Percentiles rank a stretch among this genome's conserved stretches.
phyloP scores from a whole-genome alignment of 2,888 invertebrate species.

The Coenonympha glycerion region DNA sequence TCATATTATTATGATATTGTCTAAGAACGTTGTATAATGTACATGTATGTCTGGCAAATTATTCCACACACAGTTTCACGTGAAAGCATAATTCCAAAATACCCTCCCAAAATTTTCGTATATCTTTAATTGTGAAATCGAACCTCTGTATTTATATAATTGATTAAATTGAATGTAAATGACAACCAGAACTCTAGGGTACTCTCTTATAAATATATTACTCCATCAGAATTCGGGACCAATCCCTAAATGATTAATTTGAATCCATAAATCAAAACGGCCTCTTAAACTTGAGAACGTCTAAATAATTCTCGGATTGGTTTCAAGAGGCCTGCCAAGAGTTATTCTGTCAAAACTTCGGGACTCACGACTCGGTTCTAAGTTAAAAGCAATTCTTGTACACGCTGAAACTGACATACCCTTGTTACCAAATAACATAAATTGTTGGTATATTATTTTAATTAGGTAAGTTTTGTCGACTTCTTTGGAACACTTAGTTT shows the following conservation, averaged over 20 bases:
- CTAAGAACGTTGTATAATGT: too few relatives aligned
- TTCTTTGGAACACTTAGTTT: too few relatives aligned
- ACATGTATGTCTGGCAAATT: too few relatives aligned
- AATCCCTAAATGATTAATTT: conserved; percentile 18
- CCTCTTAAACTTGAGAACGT: conserved; percentile 19
- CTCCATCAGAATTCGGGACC: not conserved
- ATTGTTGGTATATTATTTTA: not conserved
- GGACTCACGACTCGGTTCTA: too few relatives aligned
- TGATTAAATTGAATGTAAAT: too few relatives aligned
- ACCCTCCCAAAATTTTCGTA: too few relatives aligned
- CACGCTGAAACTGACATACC: conserved; percentile 20
- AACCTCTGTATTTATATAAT: too few relatives aligned
- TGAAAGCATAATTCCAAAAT: too few relatives aligned
- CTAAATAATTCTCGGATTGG: conserved; percentile 24
- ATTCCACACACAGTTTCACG: too few relatives aligned
- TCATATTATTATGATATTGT: too few relatives aligned
- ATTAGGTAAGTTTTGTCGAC: not conserved
- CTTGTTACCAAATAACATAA: conserved; percentile 18
- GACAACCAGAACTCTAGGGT: not conserved
- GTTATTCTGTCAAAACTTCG: conserved; percentile 22
- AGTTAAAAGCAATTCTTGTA: conserved; percentile 16
- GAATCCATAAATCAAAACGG: conserved; percentile 21
- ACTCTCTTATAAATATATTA: not conserved
- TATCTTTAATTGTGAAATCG: too few relatives aligned
- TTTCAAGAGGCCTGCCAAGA: conserved; percentile 17